Percentiles rank a stretch among this genome's conserved stretches.
These are phyloP conservation scores for Elmis aenea DNA, from an alignment of 2,888 invertebrate genomes.

Conservation along the genomic window DNA sequence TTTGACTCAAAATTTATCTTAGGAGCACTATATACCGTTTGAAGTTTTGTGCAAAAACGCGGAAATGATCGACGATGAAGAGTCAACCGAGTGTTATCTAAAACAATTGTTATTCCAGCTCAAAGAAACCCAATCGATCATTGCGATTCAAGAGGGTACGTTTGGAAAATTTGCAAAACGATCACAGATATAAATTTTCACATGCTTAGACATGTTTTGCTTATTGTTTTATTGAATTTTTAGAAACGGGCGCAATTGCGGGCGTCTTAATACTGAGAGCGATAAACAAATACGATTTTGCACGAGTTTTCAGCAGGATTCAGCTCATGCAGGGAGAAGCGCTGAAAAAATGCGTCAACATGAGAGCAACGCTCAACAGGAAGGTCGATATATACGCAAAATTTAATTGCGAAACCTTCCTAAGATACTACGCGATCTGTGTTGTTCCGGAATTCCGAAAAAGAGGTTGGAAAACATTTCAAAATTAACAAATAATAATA, in stretches of 20 bases:
- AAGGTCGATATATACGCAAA: constrained; percentile 38
- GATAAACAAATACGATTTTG: constrained; percentile 35
- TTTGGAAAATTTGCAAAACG: constrained; percentile 1
- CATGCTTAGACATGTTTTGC: too few species aligned
- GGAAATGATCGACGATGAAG: constrained; percentile 33
- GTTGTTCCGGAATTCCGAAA: constrained; percentile 34
- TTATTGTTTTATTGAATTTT: constrained; percentile 1
- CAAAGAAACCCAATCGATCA: constrained; percentile 37
- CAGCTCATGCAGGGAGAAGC: constrained; percentile 37
- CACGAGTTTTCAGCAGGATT: constrained; percentile 36
- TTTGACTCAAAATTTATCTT: constrained; percentile 11
- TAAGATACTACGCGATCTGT: constrained; percentile 38
- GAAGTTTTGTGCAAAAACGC: constrained; percentile 39
- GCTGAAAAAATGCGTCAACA: constrained; percentile 32
- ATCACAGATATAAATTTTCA: constrained; percentile 1
- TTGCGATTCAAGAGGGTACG: constrained; percentile 34
- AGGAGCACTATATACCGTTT: constrained; percentile 32
- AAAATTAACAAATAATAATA: background rate
- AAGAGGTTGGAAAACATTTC: constrained; percentile 26
- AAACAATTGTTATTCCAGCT: constrained; percentile 32
- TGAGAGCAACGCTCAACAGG: constrained; percentile 34
- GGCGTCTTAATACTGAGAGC: constrained; percentile 38
- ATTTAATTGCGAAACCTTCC: constrained; percentile 36
- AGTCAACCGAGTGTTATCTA: constrained; percentile 34
- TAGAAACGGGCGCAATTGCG: constrained; percentile 27